Evolutionary conservation across 2,797 vertebrate species (phyloP), one percentile per base, ranked within the genome.

Genomic region (Ateles fusciceps): DNA sequence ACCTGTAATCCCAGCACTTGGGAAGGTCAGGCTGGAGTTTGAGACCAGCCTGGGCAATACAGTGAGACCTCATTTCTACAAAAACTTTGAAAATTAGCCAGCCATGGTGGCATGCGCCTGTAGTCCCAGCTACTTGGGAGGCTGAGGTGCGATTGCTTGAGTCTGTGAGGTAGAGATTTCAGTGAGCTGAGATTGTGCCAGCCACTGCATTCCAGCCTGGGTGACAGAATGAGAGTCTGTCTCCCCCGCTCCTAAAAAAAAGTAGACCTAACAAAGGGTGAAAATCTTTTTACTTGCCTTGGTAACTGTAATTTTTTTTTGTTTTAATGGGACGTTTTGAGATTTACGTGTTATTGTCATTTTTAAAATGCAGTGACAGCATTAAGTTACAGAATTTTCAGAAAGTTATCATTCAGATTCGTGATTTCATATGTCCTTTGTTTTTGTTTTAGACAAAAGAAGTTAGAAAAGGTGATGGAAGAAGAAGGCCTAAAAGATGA

Each of bases 391-490:
- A 85, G 74, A 95, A 44, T 78, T 96, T 91, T 80, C 15, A 85
- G 61, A 89, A 85, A 71, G 36, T 74, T 87, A 85, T 78, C 48
- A 85, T 79, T 80, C 68, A 91, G 57, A 89, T 22, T n/a, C n/a
- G 12, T 89, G 89, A 44, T 52, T 94, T 95, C 24, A 76, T 52
- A 5, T 94, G 3, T 97, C 33, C 97, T 95, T 96, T 68, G 59
- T 96, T 87, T 39, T 89, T 74, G 24, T 96, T 97, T 26, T 97
- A 99, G 99, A 97, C 99, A 99, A 98, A 99, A 99, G 98, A 99
- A 99, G 98, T 98, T 99, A 88, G 99, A 99, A 98, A 99, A 99
- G 93, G 99, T 99, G 98, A 99, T 99, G 99, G 99, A 99, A 97
- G 99, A 99, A 98, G 99, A 99, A 98, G 99, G 99, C 89, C 98